Evolutionary conservation across 2,888 invertebrate species (phyloP).

Genomic region (Meghimatium bilineatum): DNA sequence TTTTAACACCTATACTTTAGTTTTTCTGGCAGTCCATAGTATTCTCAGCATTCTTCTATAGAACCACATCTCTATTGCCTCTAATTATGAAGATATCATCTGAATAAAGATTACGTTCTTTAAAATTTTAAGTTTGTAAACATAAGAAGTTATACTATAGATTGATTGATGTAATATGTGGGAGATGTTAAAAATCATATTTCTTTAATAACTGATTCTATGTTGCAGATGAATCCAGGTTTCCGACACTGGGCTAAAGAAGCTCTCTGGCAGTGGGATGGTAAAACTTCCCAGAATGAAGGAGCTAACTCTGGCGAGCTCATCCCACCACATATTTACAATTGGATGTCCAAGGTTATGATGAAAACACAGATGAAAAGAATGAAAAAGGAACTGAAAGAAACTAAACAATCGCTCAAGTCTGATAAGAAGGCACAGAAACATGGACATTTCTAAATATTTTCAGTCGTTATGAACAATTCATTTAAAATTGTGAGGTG

Average conservation of each 20-base stretch:
- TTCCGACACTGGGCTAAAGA: conserved; percentile 25
- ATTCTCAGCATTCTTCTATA: no score
- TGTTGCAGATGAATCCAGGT: conserved; percentile 16
- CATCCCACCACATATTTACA: conserved; percentile 38
- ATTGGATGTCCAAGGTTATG: conserved; percentile 40
- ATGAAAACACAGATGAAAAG: conserved; percentile 35
- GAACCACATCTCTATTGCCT: no score
- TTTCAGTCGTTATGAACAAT: no score
- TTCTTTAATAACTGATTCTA: not conserved
- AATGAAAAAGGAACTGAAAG: conserved; percentile 41
- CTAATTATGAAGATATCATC: no score
- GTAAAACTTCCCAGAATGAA: not conserved
- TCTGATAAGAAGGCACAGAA: conserved; percentile 33
- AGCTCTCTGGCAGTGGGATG: conserved; percentile 38
- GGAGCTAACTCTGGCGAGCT: not conserved
- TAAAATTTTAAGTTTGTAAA: no score
- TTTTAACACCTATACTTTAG: no score
- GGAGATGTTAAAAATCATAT: not conserved
- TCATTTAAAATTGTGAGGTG: not conserved
- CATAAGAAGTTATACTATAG: no score
- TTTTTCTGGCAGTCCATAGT: no score
- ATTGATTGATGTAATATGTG: no score
- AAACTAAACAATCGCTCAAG: conserved; percentile 17
- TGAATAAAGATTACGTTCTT: no score
- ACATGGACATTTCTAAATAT: not conserved